These are phyloP conservation scores for Acanthosepion pharaonis DNA, from an alignment of 2,888 invertebrate species.

Conservation along the genomic window DNA sequence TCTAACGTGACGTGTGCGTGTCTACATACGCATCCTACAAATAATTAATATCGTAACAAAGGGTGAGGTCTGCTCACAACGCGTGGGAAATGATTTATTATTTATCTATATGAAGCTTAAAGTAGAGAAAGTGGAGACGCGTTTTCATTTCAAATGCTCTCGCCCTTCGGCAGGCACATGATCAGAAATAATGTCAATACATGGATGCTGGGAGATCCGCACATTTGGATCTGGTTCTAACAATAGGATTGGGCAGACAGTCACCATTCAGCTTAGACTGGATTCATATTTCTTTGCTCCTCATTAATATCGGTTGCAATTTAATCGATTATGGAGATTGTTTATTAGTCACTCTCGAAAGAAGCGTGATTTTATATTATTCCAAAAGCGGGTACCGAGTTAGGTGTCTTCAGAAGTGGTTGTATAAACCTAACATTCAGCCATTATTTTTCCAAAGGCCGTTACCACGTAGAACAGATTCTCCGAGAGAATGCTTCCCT, in stretches of 20 bases:
- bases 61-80: not conserved
- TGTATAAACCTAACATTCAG: not conserved
- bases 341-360: not conserved
- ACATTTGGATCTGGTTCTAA: not conserved
- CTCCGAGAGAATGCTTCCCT: too few species aligned
- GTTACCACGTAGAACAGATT: too few species aligned
- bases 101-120: conserved; percentile 1
- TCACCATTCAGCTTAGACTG: not conserved
- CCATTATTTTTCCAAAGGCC: too few species aligned
- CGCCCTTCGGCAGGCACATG: not conserved
- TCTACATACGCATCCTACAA: not conserved
- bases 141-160: not conserved
- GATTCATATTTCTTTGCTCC: not conserved
- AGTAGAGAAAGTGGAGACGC: not conserved
- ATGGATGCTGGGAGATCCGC: not conserved
- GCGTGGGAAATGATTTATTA: not conserved
- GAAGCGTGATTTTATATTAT: not conserved
- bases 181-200: not conserved
- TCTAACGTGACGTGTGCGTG: not conserved
- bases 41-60: not conserved
- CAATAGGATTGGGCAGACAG: not conserved
- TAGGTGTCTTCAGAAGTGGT: not conserved
- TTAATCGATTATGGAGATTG: not conserved
- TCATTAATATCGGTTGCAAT: not conserved
- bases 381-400: not conserved